phyloP scores from a whole-genome alignment of 2,113 vertebrate species.

The Leucoraja erinaceus region DNA sequence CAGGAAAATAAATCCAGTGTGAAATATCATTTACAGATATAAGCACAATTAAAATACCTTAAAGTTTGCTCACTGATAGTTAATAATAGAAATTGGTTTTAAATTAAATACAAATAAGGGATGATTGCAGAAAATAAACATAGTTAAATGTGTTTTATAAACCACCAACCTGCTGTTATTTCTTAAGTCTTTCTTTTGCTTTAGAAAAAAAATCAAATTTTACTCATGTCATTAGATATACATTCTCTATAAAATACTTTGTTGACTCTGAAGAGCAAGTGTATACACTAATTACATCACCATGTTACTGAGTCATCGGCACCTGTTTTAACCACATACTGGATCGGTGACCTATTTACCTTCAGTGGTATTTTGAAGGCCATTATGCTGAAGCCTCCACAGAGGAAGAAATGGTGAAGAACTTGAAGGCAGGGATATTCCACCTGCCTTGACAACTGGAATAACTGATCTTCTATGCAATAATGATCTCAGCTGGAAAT shows the following conservation, averaged over 20 bases:
- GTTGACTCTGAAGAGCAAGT: slow-evolving; percentile 58
- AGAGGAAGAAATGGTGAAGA: slow-evolving; percentile 56
- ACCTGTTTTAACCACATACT: slow-evolving; percentile 65
- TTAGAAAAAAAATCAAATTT: neutral
- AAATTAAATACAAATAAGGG: neutral
- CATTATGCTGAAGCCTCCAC: slow-evolving; percentile 65
- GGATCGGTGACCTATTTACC: slow-evolving; percentile 72
- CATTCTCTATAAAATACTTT: slow-evolving; percentile 4
- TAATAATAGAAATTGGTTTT: neutral
- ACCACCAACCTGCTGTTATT: neutral
- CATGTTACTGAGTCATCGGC: slow-evolving; percentile 57
- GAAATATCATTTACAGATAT: neutral
- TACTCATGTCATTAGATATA: neutral
- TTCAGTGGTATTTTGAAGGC: slow-evolving; percentile 66
- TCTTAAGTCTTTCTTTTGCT: neutral
- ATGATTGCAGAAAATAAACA: neutral
- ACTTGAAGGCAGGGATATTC: slow-evolving; percentile 69
- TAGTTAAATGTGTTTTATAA: neutral
- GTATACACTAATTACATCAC: slow-evolving; percentile 58
- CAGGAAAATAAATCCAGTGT: neutral
- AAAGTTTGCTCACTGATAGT: neutral
- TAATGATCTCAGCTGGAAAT: slow-evolving; percentile 57
- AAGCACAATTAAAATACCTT: neutral
- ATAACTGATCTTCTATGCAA: slow-evolving; percentile 79
- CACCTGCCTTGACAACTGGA: slow-evolving; percentile 81